Percentiles rank a stretch among this genome's conserved stretches.
Conservation (phyloP, 37 sponge, comb jelly and placozoan genomes). For the Crambe crambe region DNA sequence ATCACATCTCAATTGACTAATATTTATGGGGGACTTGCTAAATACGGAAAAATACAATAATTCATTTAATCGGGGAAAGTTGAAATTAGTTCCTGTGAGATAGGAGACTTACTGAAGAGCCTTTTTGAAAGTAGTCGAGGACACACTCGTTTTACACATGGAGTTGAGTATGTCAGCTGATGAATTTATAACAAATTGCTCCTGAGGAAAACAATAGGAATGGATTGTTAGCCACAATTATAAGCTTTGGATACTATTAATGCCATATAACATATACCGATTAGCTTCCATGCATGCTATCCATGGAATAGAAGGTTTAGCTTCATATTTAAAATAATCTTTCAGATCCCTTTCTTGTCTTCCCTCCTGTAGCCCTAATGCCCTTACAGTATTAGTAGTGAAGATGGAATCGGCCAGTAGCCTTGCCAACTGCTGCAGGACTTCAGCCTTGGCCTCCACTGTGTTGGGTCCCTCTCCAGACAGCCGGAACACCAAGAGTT, state of each 20-base stretch:
- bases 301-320: no score
- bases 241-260: no score
- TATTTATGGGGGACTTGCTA: no score
- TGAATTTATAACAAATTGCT: slow-evolving; percentile 35
- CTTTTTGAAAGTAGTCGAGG: slow-evolving; percentile 46
- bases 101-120: slow-evolving; percentile 47
- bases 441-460: slow-evolving; percentile 6
- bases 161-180: slow-evolving; percentile 49
- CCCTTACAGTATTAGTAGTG: slow-evolving; percentile 47
- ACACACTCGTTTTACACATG: slow-evolving; percentile 14
- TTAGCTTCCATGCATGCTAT: no score
- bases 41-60: no score
- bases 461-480: slow-evolving; percentile 1
- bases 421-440: slow-evolving; percentile 30
- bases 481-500: slow-evolving; percentile 64
- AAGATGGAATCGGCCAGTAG: slow-evolving; percentile 57
- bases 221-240: no score
- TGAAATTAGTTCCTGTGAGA: no score
- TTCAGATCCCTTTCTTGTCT: background rate
- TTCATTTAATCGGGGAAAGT: no score
- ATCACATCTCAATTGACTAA: no score
- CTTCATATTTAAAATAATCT: background rate
- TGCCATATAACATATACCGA: background rate
- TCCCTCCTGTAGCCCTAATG: no score
- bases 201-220: slow-evolving; percentile 22